Conservation (phyloP, 2,113 vertebrate species). For the Coryphaenoides rupestris region DNA sequence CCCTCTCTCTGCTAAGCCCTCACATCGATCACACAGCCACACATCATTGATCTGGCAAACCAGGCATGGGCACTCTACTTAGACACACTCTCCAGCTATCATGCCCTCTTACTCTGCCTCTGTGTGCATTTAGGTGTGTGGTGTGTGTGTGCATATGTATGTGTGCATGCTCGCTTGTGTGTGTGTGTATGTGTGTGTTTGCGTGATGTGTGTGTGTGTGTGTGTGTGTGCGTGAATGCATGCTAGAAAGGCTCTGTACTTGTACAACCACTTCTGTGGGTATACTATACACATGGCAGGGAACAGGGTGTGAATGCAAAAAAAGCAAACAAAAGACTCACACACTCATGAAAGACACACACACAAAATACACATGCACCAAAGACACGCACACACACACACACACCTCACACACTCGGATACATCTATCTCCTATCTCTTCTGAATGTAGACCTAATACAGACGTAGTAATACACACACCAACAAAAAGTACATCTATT, state of each 20-base stretch:
- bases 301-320: too few species aligned
- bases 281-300: too few species aligned
- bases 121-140: slow-evolving; percentile 15
- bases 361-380: neutral
- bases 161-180: neutral
- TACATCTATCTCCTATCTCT: slow-evolving; percentile 1
- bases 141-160: neutral
- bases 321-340: too few species aligned
- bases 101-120: slow-evolving; percentile 24
- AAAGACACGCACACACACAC: neutral
- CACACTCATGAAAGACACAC: too few species aligned
- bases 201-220: slow-evolving; percentile 1
- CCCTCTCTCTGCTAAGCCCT: slow-evolving; percentile 67
- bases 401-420: neutral
- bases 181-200: neutral
- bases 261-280: slow-evolving; percentile 15
- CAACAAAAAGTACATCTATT: slow-evolving; percentile 39
- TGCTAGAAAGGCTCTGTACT: slow-evolving; percentile 14
- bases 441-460: slow-evolving; percentile 31
- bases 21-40: slow-evolving; percentile 76
- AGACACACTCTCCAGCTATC: slow-evolving; percentile 62
- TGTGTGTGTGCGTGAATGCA: neutral
- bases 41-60: slow-evolving; percentile 84
- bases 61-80: slow-evolving; percentile 76
- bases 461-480: slow-evolving; percentile 22